Evolutionary conservation across 2,113 vertebrate species (phyloP), one percentile per base, ranked within the genome.

Genomic region (Malurus elegans): DNA sequence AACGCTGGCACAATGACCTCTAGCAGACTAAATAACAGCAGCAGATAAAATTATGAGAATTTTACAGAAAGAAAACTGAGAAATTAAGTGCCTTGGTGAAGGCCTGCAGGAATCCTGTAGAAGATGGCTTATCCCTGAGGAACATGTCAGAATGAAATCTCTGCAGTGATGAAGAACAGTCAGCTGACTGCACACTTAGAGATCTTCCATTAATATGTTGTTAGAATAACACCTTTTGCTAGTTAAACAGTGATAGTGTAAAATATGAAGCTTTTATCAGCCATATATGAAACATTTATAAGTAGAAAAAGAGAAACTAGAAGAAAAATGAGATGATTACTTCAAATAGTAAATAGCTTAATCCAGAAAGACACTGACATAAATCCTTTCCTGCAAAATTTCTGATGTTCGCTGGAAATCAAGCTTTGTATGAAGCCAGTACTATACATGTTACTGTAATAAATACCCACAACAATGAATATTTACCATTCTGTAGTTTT

Each of bases 301-400:
- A 18, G 18, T 60, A 31, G 38, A 83, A 83, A 84, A 26, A 79
- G 13, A 93, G 90, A 93, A 92, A 28, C 4, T 66, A 57, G 45
- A 66, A 92, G 58, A 92, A 95, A 95, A 95, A 94, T 57, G 2
- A 60, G 17, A 40, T 42, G 40, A 75, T 88, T 94, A 66, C 5
- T 71, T 94, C 69, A 83, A 75, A 66, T 29, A 60, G 23, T 79
- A 80, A 95, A 56, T 36, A 85, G 14, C 72, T 97, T 79, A 94
- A 88, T 81, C 47, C 62, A 78, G 82, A 72, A 96, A 40, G 25
- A 81, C 16, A 56, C 13, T 5, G 51, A 71, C 5, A 86, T 90
- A 92, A 92, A 90, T 70, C 1, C 69, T 85, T 85, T 86, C 70
- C 25, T 56, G 40, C n/a, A 94, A 56, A 74, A 71, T 42, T 81